Percentiles rank a stretch among this genome's conserved stretches.
These are phyloP conservation scores for Drosophila mimetica DNA, from an alignment of 2,888 invertebrate species.

Conservation along the genomic window DNA sequence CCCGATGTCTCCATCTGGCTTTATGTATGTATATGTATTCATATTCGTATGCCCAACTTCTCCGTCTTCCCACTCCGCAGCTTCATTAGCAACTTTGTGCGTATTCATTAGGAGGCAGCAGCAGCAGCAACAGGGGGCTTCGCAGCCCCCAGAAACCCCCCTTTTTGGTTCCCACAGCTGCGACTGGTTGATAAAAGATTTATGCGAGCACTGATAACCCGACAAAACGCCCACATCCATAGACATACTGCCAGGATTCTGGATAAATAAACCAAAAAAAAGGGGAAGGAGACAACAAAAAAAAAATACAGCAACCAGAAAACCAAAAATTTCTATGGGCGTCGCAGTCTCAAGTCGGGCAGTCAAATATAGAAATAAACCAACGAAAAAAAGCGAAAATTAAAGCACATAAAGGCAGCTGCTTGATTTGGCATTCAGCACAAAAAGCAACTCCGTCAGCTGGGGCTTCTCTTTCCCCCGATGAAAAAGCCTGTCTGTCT, in stretches of 20 bases:
- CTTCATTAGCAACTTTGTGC: constrained; percentile 80
- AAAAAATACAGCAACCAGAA: constrained; percentile 26
- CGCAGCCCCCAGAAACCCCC: constrained; percentile 17
- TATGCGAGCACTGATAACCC: constrained; percentile 75
- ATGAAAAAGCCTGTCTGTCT: constrained; percentile 31
- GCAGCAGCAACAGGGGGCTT: constrained; percentile 36
- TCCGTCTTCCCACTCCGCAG: constrained; percentile 49
- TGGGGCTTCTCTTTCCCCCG: constrained; percentile 44
- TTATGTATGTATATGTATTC: constrained; percentile 40
- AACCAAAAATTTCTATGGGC: constrained; percentile 38
- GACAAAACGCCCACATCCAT: constrained; percentile 58
- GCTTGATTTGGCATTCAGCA: constrained; percentile 75
- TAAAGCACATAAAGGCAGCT: constrained; percentile 54
- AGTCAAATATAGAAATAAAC: constrained; percentile 11
- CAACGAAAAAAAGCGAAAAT: constrained; percentile 17
- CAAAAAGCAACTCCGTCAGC: constrained; percentile 62
- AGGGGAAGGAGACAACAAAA: constrained; percentile 18
- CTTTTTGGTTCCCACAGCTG: constrained; percentile 56
- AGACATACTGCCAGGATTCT: constrained; percentile 30
- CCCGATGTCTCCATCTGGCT: constrained; percentile 29
- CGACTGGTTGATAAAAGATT: constrained; percentile 74
- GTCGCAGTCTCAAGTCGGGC: constrained; percentile 40
- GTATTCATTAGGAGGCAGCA: constrained; percentile 71
- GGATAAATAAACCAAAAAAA: constrained; percentile 58
- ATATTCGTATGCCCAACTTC: constrained; percentile 46